These are phyloP conservation scores for Hippocampus abdominalis DNA, from an alignment of 2,113 vertebrate genomes.

Conservation along the genomic window DNA sequence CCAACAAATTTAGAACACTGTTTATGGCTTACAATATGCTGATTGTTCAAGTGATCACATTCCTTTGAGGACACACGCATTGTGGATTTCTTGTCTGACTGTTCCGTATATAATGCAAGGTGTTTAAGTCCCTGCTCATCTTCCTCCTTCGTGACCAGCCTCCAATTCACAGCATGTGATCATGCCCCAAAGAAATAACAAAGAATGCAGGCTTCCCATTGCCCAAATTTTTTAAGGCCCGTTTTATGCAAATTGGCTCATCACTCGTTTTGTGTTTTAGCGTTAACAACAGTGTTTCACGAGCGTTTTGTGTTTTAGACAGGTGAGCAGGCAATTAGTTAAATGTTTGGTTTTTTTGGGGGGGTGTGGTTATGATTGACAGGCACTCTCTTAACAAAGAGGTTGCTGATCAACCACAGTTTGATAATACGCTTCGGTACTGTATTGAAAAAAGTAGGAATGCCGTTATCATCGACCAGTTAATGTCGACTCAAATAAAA, in stretches of 20 bases:
- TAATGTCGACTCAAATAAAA: background rate
- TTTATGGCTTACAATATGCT: no score
- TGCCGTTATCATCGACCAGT: no score
- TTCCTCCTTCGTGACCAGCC: background rate
- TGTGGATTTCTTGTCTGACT: no score
- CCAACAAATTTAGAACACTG: no score
- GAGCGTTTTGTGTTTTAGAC: background rate
- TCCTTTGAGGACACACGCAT: no score
- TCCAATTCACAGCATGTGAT: conserved; percentile 52
- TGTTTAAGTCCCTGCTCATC: background rate
- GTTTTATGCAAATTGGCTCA: conserved; percentile 58
- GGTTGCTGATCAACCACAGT: no score
- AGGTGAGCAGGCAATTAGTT: no score
- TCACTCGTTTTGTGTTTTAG: background rate
- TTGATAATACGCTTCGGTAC: background rate
- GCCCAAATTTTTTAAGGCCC: conserved; percentile 55
- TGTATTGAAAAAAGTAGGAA: background rate
- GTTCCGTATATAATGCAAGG: no score
- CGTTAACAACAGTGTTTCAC: background rate
- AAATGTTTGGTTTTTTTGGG: no score
- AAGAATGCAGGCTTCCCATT: conserved; percentile 61
- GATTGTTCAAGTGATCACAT: no score
- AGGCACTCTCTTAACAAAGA: no score
- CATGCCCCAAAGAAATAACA: conserved; percentile 58
- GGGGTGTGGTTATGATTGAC: no score